Evolutionary conservation across 2,797 vertebrate genomes (phyloP), one percentile per base, ranked within the genome.

Genomic region (Mycteria americana): DNA sequence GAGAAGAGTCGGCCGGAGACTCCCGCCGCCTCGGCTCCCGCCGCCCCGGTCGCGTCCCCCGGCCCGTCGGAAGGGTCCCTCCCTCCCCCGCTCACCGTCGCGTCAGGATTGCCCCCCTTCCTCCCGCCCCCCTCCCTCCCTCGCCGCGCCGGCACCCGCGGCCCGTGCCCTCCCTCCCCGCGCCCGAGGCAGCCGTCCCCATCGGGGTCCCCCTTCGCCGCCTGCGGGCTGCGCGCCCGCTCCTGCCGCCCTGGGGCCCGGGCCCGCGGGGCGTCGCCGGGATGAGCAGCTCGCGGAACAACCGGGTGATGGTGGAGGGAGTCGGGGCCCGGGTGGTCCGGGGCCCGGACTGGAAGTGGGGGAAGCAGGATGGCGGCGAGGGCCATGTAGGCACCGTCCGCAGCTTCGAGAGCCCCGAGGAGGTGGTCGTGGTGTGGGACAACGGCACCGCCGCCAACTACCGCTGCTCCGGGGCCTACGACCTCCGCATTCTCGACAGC

Each of bases 271-370:
- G 88, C 93, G 95, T 69, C 91, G 92, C 79, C 89, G 92, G 83
- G 78, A 99, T 99, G 99, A 99, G 99, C 97, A 99, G 99, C 98
- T 99, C 99, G 65, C 98, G 99, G 98, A 99, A 99, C 95, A 99
- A 99, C 98, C 98, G 99, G 43, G 99, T 99, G 93, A 99, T 99
- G 99, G 99, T 99, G 99, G 99, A 99, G 96, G 99, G 99, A 91
- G 99, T 99, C n/a, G 99, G 99, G 39, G 99, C 99, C 25, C 98
- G 99, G 85, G 99, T 99, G 59, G 98, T 99, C 62, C 99, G 99
- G 54, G 99, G 99, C 97, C 99, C 99, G 8, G 99, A 99, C 98
- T 99, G 99, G 99, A 99, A 99, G 97, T 99, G 99, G 99, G 99
- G 99, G 17, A 99, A 99, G 96, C 99, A 99, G 99, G 99, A 99